Evolutionary conservation across 2,113 vertebrate genomes (phyloP), one percentile per base, ranked within the genome.

Genomic region (Cepphus grylle): DNA sequence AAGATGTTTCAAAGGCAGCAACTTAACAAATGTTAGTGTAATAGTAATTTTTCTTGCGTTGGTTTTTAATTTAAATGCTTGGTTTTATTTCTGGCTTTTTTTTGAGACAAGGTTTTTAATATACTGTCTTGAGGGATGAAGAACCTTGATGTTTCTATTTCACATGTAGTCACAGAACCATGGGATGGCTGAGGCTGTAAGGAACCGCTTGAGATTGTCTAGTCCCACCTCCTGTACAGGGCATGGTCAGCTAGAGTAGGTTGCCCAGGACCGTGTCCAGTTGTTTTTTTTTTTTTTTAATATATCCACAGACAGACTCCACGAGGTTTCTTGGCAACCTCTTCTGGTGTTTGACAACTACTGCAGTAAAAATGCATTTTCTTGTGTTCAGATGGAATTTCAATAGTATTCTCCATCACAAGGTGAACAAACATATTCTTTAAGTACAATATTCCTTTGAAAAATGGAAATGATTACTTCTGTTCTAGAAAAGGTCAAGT

Each of bases 351-450:
- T 19, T 82, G 42, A 86, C 13, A 58, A 6, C 21, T 62, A 50
- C 36, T 77, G 22, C 25, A 34, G 11, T 63, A 77, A 66, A 90
- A 90, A 53, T 66, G 7, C 55, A 4, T 50, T 76, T 88, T 86
- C 23, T n/a, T 72, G 16, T 55, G 25, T 94, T 94, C 59, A 71
- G 25, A 49, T 45, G 53, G 9, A 93, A 94, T 83, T 91, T 81
- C 49, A 92, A 45, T 27, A 84, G 15, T 66, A 62, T 49, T 82
- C 30, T 82, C 19, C 47, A 72, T 43, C 34, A 66, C 27, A 78
- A 53, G 15, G 7, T 66, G 15, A 74, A 58, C 26, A 79, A 67
- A 56, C 1, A 8, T 58, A 42, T 45, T 72, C 18, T 72, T 52
- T 52, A 72, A 80, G 11, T 82, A 36, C 5, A 45, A 18, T 74